Base-by-base conservation (phyloP, 2,113 vertebrate genomes). In the Periophthalmus modestus region DNA sequence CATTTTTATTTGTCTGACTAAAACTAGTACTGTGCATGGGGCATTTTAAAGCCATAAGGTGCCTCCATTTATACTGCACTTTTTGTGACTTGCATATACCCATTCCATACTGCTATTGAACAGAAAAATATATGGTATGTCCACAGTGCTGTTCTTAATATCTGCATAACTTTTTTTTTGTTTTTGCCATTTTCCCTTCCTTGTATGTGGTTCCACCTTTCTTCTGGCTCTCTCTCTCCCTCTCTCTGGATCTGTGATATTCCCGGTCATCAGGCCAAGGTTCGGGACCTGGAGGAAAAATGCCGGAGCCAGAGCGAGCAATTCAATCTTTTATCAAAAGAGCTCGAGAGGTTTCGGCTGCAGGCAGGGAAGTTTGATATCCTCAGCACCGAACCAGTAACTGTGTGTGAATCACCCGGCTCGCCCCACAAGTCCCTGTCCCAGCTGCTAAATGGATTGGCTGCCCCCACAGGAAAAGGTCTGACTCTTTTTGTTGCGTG, bases 221-320 rank as follows among this genome's bases (percentile, higher is more conserved):
- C 55, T 73, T 11, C 61, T 33, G 15, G 61, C 43, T 62, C 24
- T 67, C 52, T 67, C 61, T 54, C 15, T 24, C 58, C 75, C 47
- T 69, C 16, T 66, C 36, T 77, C 66, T 39, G 57, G 68, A 63
- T 67, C 59, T 73, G 48, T 75, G 71, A 72, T 75, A 65, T 76
- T 85, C 57, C 24, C 72, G 61, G 12, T 72, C 74, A 67, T 66
- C 87, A 99, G 98, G 95, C 95, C 89, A 98, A 98, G 92, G 98
- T 99, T 7, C 94, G 95, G 1, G 97, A 98, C 92, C 91, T 99
- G 88, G 98, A 99, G 92, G 96, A 97, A 85, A 97, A 97, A 95
- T 99, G 98, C 80, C 95, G 96, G 81, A 88, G 77, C 0, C 97
- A 98, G 92, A 96, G 96, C 78, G 96, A 99, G 87, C 98, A 99